phyloP scores from a whole-genome alignment of 2,888 invertebrate genomes.

The Spodoptera exigua region DNA sequence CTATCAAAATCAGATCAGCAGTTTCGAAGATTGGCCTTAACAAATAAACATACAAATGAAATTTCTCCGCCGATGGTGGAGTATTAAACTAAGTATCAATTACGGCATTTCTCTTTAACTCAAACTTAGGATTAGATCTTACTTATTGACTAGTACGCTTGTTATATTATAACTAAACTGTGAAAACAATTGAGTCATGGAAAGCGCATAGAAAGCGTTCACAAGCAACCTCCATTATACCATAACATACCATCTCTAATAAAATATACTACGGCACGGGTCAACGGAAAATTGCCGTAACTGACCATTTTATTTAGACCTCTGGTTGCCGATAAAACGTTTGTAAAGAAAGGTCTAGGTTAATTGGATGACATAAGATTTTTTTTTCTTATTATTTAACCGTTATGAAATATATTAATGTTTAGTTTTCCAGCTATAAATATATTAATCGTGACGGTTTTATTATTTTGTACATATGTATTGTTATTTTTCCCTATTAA shows the following conservation, averaged over 20 bases:
- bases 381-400: no score
- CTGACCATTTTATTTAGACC: conserved; percentile 8
- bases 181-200: conserved; percentile 85
- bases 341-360: background rate
- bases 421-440: no score
- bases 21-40: no score
- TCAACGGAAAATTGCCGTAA: conserved; percentile 23
- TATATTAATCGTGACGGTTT: no score
- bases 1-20: no score
- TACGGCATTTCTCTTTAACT: conserved; percentile 20
- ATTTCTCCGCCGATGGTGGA: no score
- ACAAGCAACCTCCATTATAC: conserved; percentile 59
- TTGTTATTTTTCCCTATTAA: no score
- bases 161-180: conserved; percentile 58
- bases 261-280: conserved; percentile 5
- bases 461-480: no score
- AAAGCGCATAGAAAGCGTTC: conserved; percentile 84
- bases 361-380: background rate
- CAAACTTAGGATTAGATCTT: conserved; percentile 23
- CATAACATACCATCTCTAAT: conserved; percentile 46
- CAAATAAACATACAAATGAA: no score
- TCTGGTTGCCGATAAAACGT: background rate
- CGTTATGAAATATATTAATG: no score
- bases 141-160: conserved; percentile 3
- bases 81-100: conserved; percentile 3